Conservation (phyloP, 2,113 vertebrate species). For the Chitala chitala region DNA sequence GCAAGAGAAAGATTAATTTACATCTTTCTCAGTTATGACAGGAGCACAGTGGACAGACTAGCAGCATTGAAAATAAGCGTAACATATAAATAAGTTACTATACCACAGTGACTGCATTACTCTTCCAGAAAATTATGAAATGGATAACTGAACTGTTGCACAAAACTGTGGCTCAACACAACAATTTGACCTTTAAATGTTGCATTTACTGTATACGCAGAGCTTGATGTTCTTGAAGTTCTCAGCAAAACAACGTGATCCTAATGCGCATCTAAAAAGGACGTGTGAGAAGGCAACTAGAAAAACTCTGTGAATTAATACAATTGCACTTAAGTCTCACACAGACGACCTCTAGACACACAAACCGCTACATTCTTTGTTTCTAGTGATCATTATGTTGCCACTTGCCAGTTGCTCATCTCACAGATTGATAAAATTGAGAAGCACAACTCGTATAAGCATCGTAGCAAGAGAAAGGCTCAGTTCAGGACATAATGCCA, state of each 20-base stretch:
- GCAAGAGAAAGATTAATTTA: constrained; percentile 20
- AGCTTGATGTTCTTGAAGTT: constrained; percentile 39
- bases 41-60: constrained; percentile 41
- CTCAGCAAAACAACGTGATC: constrained; percentile 38
- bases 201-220: constrained; percentile 39
- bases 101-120: constrained; percentile 47
- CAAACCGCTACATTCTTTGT: constrained; percentile 59
- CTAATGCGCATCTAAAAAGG: constrained; percentile 53
- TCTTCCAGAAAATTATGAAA: constrained; percentile 34
- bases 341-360: constrained; percentile 36
- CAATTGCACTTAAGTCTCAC: constrained; percentile 64
- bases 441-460: background rate
- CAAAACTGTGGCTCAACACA: constrained; percentile 25
- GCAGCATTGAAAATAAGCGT: constrained; percentile 49
- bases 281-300: constrained; percentile 59
- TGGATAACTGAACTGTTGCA: constrained; percentile 26
- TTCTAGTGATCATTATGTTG: constrained; percentile 32
- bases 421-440: background rate
- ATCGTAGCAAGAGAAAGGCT: constrained; percentile 12
- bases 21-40: constrained; percentile 36
- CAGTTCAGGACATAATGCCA: background rate
- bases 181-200: constrained; percentile 37
- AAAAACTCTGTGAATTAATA: constrained; percentile 56
- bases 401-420: constrained; percentile 5
- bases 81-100: constrained; percentile 33